A percentile compares a stretch with the other conserved stretches of the same genome.
These are phyloP conservation scores for Drosophila navojoa DNA, from an alignment of 1,140 invertebrate species.

Conservation along the genomic window DNA sequence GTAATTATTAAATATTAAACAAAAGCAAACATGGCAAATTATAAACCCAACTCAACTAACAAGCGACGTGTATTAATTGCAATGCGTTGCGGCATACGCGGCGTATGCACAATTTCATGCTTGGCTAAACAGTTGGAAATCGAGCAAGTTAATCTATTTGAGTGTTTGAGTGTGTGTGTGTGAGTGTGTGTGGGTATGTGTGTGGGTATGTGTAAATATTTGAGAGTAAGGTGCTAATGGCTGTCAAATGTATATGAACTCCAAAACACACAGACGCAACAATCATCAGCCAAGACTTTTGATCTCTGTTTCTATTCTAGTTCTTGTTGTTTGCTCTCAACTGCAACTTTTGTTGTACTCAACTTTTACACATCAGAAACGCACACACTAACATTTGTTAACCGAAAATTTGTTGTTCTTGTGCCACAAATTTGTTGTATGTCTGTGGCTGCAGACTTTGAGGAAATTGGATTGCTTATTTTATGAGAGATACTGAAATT, in stretches of 20 bases:
- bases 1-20: constrained; percentile 24
- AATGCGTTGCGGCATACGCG: constrained; percentile 16
- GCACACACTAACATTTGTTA: background rate
- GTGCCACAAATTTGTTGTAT: constrained; percentile 23
- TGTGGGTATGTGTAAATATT: background rate
- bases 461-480: constrained; percentile 13
- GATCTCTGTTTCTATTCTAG: background rate
- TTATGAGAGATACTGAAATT: constrained; percentile 2
- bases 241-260: constrained; percentile 7
- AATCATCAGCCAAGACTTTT: background rate
- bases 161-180: background rate
- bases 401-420: constrained; percentile 29
- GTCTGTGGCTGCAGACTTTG: constrained; percentile 11
- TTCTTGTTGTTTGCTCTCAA: constrained; percentile 8
- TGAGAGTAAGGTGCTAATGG: constrained; percentile 2
- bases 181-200: background rate
- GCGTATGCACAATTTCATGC: constrained; percentile 51
- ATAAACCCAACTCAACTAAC: constrained; percentile 5
- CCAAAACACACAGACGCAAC: background rate
- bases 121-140: constrained; percentile 25
- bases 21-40: constrained; percentile 28
- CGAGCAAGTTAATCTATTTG: background rate
- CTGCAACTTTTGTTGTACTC: constrained; percentile 30
- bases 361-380: background rate
- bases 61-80: constrained; percentile 36